Evolutionary conservation across 2,797 vertebrate genomes (phyloP).

Genomic region (Gadopsis bispinosus): DNA sequence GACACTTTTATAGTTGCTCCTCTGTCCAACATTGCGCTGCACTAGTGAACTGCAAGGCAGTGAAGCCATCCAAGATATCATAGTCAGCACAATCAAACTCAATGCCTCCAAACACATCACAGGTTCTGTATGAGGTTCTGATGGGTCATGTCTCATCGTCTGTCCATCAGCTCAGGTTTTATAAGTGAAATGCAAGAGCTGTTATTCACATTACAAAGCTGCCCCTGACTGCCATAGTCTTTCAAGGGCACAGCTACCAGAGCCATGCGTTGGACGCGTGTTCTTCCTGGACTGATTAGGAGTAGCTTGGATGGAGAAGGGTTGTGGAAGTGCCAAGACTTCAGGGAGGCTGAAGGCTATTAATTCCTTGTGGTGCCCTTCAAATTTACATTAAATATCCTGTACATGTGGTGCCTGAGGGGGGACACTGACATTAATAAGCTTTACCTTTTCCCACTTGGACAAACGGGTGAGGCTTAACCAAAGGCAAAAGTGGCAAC

Average conservation of each 20-base stretch:
- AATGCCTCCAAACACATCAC: neutral
- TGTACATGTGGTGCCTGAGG: conserved; percentile 1
- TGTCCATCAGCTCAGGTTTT: conserved; percentile 32
- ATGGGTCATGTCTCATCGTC: neutral
- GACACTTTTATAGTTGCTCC: conserved; percentile 50
- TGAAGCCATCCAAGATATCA: conserved; percentile 34
- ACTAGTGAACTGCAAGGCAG: conserved; percentile 23
- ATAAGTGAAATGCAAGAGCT: conserved; percentile 36
- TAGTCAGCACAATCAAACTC: conserved; percentile 9
- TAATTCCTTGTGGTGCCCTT: conserved; percentile 38
- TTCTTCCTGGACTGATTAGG: conserved; percentile 28
- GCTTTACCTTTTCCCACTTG: neutral
- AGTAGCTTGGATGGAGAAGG: conserved; percentile 16
- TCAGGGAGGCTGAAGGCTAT: conserved; percentile 19
- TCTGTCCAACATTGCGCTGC: conserved; percentile 24
- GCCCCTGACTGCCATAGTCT: conserved; percentile 3
- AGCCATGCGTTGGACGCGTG: neutral
- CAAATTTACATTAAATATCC: conserved; percentile 22
- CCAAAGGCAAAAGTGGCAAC: neutral
- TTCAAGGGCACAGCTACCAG: conserved; percentile 13
- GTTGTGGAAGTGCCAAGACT: conserved; percentile 11
- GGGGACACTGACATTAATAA: neutral
- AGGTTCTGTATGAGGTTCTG: neutral
- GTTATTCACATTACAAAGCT: conserved; percentile 18
- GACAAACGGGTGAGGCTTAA: conserved; percentile 8